Base-by-base conservation (phyloP, 2,113 vertebrate species). In the Monopterus albus region DNA sequence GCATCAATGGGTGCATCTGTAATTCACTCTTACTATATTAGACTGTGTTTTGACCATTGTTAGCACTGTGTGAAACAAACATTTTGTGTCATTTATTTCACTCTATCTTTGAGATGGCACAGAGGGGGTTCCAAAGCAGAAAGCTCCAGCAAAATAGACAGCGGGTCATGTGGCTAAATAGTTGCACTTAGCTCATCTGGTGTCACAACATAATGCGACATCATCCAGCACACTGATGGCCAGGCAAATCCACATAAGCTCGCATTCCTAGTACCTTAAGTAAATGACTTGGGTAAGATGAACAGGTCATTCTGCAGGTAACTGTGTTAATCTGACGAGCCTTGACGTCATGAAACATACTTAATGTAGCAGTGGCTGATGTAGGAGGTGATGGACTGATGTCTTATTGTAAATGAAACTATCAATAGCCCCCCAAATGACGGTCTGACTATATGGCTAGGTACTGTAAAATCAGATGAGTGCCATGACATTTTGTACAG, bases 1-100 rank as follows among this genome's bases (percentile, higher is more conserved):
- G 29, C n/a, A n/a, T 45, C 26, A 46, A 4, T 29, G 21, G 51
- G n/a, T 23, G n/a, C n/a, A n/a, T n/a, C 13, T 62, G 57, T 67
- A 38, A 35, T 26, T 55, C 38, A 21, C 36, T 52, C 35, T 56
- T 40, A 20, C 29, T 18, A 26, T 6, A 26, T 35, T 17, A 18
- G 18, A 21, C 2, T 1, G 15, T 6, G 1, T 45, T 25, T 25
- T n/a, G n/a, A 23, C 11, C 5, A 3, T 35, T 18, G 11, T 63
- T 29, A 46, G 49, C 31, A 18, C 28, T 9, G 36, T 2, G n/a
- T n/a, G n/a, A n/a, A n/a, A 25, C 23, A 64, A 28, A 36, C 1
- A 2, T 18, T 45, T 7, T 36, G 17, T 18, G 5, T 15, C 46
- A 21, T 72, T 35, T 29, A 61, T 38, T 72, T 62, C 17, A 26